phyloP scores from a whole-genome alignment of 2,888 invertebrate species.

The Phlogophora meticulosa region DNA sequence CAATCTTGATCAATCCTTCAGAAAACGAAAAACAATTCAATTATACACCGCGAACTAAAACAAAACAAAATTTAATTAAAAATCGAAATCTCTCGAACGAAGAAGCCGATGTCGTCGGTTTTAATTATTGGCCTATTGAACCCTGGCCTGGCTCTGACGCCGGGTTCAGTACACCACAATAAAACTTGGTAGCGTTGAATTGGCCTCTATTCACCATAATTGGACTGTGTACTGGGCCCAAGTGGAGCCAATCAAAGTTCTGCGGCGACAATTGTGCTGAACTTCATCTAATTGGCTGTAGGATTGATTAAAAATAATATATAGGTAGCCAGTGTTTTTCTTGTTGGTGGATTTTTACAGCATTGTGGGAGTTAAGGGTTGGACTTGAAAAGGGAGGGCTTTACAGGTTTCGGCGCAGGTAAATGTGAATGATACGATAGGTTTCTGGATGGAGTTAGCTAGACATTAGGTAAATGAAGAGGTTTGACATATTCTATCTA shows the following conservation, averaged over 20 bases:
- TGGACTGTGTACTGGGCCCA: conserved; percentile 81
- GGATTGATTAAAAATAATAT: conserved; percentile 76
- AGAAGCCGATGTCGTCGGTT: conserved; percentile 83
- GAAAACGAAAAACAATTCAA: conserved; percentile 58
- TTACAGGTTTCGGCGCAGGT: conserved; percentile 1
- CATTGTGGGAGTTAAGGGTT: conserved; percentile 27
- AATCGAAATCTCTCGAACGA: conserved; percentile 78
- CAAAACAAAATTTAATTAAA: conserved; percentile 85
- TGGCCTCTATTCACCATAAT: conserved; percentile 87
- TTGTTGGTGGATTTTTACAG: conserved; percentile 41
- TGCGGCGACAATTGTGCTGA: conserved; percentile 79
- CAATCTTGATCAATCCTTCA: conserved; percentile 15
- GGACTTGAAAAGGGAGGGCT: background rate
- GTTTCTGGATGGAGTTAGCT: too few relatives aligned
- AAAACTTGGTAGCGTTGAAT: conserved; percentile 86
- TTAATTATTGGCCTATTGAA: conserved; percentile 88
- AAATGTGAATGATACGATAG: background rate
- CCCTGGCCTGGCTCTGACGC: conserved; percentile 84
- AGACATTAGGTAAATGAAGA: background rate
- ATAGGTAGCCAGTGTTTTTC: conserved; percentile 56
- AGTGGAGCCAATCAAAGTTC: conserved; percentile 87
- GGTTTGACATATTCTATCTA: too few relatives aligned
- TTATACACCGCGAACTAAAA: conserved; percentile 73
- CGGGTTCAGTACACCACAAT: conserved; percentile 80
- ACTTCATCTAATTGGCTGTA: conserved; percentile 84